Evolutionary conservation across 2,113 vertebrate genomes (phyloP).

Genomic region (Prunella fulvescens): DNA sequence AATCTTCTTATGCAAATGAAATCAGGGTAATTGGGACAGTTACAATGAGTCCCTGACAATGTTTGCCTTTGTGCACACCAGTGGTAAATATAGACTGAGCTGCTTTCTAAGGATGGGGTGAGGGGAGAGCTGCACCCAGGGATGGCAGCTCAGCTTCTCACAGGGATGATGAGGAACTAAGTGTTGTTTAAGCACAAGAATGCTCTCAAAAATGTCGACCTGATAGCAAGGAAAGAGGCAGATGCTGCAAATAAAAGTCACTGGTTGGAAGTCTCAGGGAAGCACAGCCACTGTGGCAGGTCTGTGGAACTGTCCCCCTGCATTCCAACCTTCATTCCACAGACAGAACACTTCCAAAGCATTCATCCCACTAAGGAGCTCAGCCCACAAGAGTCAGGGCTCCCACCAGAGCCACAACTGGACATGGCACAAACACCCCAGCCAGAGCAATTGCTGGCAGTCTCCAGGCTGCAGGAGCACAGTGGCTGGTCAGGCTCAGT

Average conservation of each 20-base stretch:
- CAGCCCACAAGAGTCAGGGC: not conserved
- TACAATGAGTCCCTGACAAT: not conserved
- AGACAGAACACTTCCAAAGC: not conserved
- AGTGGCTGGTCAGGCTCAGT: not conserved
- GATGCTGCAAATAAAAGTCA: not conserved
- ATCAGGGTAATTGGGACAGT: not conserved
- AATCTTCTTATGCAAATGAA: constrained; percentile 30
- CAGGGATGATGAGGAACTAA: not conserved
- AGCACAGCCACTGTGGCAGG: not conserved
- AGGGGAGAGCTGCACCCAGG: not conserved
- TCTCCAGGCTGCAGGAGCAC: not conserved
- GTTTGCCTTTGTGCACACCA: constrained; percentile 7
- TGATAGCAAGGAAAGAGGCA: not conserved
- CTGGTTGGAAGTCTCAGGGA: not conserved
- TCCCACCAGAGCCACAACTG: not conserved
- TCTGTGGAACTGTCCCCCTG: not conserved
- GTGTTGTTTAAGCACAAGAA: not conserved
- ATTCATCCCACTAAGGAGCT: not conserved
- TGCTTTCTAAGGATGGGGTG: not conserved
- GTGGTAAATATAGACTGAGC: not conserved
- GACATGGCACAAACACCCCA: not conserved
- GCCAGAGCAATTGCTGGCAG: not conserved
- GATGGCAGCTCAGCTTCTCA: not conserved
- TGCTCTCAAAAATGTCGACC: not conserved
- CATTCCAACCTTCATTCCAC: not conserved